A percentile compares a stretch with the other conserved stretches of the same genome.
Evolutionary conservation across 2,113 vertebrate species (phyloP).

Genomic region (Centropus bengalensis): DNA sequence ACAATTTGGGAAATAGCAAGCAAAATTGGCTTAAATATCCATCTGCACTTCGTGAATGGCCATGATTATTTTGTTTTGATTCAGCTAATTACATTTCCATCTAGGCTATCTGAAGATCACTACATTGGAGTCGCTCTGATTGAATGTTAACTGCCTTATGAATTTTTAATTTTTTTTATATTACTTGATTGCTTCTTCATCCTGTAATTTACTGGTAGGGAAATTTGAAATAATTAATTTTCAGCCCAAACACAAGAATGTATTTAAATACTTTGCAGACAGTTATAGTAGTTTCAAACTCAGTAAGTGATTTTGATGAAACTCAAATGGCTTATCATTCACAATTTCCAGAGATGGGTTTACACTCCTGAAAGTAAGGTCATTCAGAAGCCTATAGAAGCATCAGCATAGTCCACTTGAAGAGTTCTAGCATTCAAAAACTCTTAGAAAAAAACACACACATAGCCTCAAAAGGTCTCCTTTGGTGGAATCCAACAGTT

Average conservation of each 20-base stretch:
- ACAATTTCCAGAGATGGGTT: not conserved
- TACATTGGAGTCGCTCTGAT: not conserved
- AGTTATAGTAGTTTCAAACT: not conserved
- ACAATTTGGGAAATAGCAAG: not conserved
- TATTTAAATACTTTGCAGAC: not conserved
- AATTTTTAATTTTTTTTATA: not conserved
- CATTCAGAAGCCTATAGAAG: not conserved
- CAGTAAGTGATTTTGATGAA: not conserved
- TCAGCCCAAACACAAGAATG: not conserved
- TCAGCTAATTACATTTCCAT: constrained; percentile 6
- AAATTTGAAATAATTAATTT: not conserved
- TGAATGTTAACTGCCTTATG: constrained; percentile 2
- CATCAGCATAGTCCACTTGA: not conserved
- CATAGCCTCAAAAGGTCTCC: accelerated
- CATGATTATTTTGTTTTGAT: constrained; percentile 14
- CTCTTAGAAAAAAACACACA: not conserved
- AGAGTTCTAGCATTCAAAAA: not conserved
- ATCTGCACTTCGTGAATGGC: not conserved
- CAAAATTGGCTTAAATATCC: not conserved
- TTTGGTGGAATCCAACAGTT: not conserved
- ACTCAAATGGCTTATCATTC: not conserved
- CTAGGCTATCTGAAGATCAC: not conserved
- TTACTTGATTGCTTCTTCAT: not conserved
- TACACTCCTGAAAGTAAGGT: not conserved
- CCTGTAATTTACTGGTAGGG: not conserved